A percentile compares a stretch with the other conserved stretches of the same genome.
Evolutionary conservation across 2,888 invertebrate species (phyloP).

Genomic region (Pandemis cinnamomeana): DNA sequence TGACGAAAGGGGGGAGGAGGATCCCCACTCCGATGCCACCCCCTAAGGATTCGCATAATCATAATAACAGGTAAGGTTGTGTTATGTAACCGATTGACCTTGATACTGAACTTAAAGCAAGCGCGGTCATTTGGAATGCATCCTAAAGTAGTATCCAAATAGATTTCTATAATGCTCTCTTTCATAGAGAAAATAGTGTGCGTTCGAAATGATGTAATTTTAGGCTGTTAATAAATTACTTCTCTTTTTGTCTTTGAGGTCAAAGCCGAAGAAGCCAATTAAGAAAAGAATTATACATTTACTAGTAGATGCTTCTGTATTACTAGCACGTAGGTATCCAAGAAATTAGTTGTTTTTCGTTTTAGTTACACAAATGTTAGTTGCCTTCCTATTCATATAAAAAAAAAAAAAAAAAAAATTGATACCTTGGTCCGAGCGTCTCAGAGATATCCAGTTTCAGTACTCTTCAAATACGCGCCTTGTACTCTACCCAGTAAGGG

Average conservation of each 20-base stretch:
- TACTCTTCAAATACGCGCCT: conserved; percentile 10
- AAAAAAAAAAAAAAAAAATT: too few species aligned
- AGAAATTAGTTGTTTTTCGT: conserved; percentile 10
- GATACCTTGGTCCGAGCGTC: conserved; percentile 47
- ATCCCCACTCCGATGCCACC: conserved; percentile 81
- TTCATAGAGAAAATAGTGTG: too few species aligned
- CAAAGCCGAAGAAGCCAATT: too few species aligned
- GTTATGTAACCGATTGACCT: neutral
- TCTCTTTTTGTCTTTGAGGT: too few species aligned
- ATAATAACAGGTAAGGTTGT: conserved; percentile 54
- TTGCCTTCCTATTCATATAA: too few species aligned
- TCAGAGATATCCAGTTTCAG: conserved; percentile 45
- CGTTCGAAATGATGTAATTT: too few species aligned
- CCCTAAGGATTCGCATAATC: conserved; percentile 58
- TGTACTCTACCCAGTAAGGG: conserved; percentile 2
- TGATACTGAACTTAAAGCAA: neutral
- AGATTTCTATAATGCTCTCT: too few species aligned
- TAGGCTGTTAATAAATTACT: too few species aligned
- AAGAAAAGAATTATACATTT: too few species aligned
- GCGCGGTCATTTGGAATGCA: too few species aligned
- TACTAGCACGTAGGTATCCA: neutral
- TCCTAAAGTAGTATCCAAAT: too few species aligned
- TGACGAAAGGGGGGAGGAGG: conserved; percentile 70
- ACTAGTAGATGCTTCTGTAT: too few species aligned
- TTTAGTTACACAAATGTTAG: conserved; percentile 30